phyloP scores from a whole-genome alignment of 1,140 invertebrate species.

The Drosophila kurseongensis region DNA sequence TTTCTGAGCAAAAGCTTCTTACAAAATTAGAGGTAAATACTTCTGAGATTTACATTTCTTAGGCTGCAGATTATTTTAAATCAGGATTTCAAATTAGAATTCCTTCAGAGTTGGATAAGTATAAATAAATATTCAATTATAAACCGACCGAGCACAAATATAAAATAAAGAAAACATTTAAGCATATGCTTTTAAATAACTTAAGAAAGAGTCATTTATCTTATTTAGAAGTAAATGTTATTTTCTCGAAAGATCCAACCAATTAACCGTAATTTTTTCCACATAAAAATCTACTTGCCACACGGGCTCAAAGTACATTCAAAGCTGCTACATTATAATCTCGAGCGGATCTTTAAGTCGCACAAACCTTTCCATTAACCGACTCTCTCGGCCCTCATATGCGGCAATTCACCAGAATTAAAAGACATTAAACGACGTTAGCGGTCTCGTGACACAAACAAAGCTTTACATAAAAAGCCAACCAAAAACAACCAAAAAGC shows the following conservation, averaged over 20 bases:
- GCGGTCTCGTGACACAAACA: constrained; percentile 71
- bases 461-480: constrained; percentile 38
- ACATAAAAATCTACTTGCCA: constrained; percentile 30
- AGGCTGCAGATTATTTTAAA: too few relatives aligned
- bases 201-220: background rate
- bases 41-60: too few relatives aligned
- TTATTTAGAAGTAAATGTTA: background rate
- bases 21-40: too few relatives aligned
- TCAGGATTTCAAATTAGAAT: too few relatives aligned
- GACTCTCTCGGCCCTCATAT: constrained; percentile 48
- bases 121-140: too few relatives aligned
- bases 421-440: constrained; percentile 61
- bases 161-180: background rate
- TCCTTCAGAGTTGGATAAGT: too few relatives aligned
- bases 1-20: too few relatives aligned
- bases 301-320: constrained; percentile 2
- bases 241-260: constrained; percentile 15
- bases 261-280: constrained; percentile 25
- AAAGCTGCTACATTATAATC: constrained; percentile 33
- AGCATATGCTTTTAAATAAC: background rate
- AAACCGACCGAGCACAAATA: too few relatives aligned
- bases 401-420: constrained; percentile 60
- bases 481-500: constrained; percentile 27
- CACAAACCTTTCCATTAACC: constrained; percentile 68
- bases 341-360: constrained; percentile 54